Conservation (phyloP, 2,113 vertebrate species). For the Phoenicopterus ruber region DNA sequence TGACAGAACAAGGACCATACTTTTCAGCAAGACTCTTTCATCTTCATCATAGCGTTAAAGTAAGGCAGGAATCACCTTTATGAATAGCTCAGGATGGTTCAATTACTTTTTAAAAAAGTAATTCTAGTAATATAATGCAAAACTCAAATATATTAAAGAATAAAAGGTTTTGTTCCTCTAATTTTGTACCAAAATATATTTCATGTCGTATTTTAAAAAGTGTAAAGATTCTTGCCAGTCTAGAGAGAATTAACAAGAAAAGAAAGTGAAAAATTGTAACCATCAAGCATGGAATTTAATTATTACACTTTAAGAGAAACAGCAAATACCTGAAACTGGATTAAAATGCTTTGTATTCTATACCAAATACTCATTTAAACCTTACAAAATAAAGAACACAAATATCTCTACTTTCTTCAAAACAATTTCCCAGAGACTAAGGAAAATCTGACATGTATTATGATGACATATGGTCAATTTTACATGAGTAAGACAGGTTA, state of each 20-base stretch:
- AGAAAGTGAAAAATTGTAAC: neutral
- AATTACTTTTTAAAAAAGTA: neutral
- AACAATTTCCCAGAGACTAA: neutral
- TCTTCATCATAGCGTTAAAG: neutral
- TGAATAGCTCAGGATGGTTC: neutral
- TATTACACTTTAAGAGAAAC: neutral
- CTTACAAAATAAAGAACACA: neutral
- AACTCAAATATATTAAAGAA: neutral
- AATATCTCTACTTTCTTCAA: neutral
- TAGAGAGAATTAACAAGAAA: neutral
- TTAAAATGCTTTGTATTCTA: neutral
- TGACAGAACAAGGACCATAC: neutral
- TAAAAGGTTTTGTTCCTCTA: neutral
- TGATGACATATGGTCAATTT: conserved; percentile 24
- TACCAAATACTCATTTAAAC: neutral
- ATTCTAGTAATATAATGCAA: neutral
- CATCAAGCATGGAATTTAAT: neutral
- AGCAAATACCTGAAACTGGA: neutral
- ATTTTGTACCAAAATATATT: neutral
- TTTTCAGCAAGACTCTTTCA: neutral
- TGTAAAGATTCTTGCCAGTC: neutral
- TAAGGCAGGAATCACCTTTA: neutral
- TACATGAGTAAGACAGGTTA: neutral
- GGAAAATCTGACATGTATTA: neutral
- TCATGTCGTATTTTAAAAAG: neutral